Evolutionary conservation across 2,797 vertebrate genomes (phyloP), one percentile per base, ranked within the genome.

Genomic region (Lutjanus campechanus): DNA sequence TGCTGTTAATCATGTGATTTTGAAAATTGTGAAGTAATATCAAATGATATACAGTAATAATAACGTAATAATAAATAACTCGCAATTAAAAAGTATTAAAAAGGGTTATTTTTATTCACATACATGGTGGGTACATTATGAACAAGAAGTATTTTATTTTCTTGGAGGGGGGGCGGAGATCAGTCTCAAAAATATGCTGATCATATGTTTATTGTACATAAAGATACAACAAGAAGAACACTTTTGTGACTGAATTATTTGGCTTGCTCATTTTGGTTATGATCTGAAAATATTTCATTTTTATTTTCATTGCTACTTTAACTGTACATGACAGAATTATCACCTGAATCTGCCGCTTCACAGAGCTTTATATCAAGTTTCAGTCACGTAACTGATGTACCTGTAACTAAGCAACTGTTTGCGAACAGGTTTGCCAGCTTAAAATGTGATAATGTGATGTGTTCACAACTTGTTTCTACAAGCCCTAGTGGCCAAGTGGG

Each of bases 331-430:
- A 36, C 53, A 29, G 54, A 29, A 15, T 16, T 25, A 13, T 55
- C 12, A 6, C 10, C 49, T 51, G 49, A 50, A 22, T 68, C 36
- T 22, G 36, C 49, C n/a, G 19, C 40, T 20, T 54, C 12, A 25
- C 15, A 7, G 36, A 60, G 53, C 11, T 41, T 41, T 7, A 60
- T 36, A 19, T 9, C 5, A 8, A 43, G 51, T 19, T 25, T 69
- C 41, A 69, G 41, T 17, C 7, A 2, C 20, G 1, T 13, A 17
- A 44, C 66, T 44, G 53, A 69, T 56, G 51, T 41, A 25, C 7
- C 20, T 36, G 53, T 69, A 44, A 44, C 66, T 22, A 69, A 56
- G 51, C 66, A 56, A 55, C 29, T 36, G 29, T 36, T 36, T 58
- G 25, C 50, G 8, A 20, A 41, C n/a, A 46, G 20, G 19, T 43